Evolutionary conservation across 2,888 invertebrate genomes (phyloP), one percentile per base, ranked within the genome.

Genomic region (Trichogramma evanescens): DNA sequence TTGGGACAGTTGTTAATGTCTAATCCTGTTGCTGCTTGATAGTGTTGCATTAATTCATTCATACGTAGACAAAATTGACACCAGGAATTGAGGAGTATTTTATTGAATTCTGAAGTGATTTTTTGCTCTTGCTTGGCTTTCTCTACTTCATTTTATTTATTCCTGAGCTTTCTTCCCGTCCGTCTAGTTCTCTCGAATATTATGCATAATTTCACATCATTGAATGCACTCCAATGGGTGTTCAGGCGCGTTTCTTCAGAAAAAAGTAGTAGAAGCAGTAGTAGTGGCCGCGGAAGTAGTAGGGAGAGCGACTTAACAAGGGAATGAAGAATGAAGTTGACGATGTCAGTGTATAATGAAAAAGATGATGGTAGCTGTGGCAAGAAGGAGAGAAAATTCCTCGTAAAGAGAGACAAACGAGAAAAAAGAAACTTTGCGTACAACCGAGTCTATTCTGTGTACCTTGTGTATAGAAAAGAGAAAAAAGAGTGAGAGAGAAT

Each of bases 121-220:
- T 26, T 26, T 26, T 26, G 26, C 10, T 13, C 9, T 41, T 50
- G 1, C 51, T 45, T 9, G 5, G 10, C 10, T 6, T 48, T 48
- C 26, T 40, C 41, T 26, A 43, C 39, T 50, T 56, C 6, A n/a
- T 42, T 50, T 48, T 48, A 13, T 9, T 57, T 41, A 51, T 40
- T 51, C 51, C 50, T 9, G 4, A 7, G 44, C 9, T 40, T 42
- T 5, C 42, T 46, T 51, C 46, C 48, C 39, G 38, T 4, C 10
- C 38, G n/a, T n/a, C 26, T 26, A 26, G 26, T 26, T 26, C 59
- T 42, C 40, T 53, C 43, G 63, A 66, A 66, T 63, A 65, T 66
- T 65, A 65, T 63, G 64, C 65, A 63, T 62, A 65, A 65, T 65
- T 66, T 63, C 60, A 60, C 54, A 52, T 61, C 63, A 62, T 58